Evolutionary conservation across 1,140 invertebrate species (phyloP).

Genomic region (Caerostris darwini): DNA sequence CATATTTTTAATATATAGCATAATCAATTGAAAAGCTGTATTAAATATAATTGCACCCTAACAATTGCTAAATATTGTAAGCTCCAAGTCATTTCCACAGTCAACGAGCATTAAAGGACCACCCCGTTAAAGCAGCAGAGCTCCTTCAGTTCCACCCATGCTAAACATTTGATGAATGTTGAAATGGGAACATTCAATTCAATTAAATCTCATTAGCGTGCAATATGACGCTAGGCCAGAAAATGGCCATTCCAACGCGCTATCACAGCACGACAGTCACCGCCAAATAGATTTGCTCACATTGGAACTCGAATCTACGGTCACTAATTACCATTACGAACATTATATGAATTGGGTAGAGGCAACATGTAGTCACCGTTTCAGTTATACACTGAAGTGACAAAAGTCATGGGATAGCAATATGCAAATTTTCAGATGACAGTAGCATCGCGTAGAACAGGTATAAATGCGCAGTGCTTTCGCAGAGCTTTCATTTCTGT

Average conservation of each 20-base stretch:
- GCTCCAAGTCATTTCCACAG: background rate
- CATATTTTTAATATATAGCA: too few species aligned
- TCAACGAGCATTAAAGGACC: background rate
- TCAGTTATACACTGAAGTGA: too few species aligned
- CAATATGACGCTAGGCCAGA: background rate
- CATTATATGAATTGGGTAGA: too few species aligned
- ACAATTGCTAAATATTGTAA: background rate
- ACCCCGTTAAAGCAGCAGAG: background rate
- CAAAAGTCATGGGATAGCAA: too few species aligned
- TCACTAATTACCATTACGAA: background rate
- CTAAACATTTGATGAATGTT: background rate
- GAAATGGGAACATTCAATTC: background rate
- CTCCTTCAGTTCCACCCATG: background rate
- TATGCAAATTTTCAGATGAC: too few species aligned
- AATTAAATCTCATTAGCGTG: conserved; percentile 32
- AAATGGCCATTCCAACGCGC: background rate
- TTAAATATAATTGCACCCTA: too few species aligned
- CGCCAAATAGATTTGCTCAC: background rate
- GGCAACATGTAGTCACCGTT: too few species aligned
- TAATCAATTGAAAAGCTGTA: too few species aligned
- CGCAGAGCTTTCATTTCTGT: too few species aligned
- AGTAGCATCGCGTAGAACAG: too few species aligned
- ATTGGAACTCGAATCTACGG: background rate
- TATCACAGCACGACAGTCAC: background rate
- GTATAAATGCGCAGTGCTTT: too few species aligned